These are phyloP conservation scores for Papilio gigon DNA, from an alignment of 2,888 invertebrate species.

Conservation along the genomic window DNA sequence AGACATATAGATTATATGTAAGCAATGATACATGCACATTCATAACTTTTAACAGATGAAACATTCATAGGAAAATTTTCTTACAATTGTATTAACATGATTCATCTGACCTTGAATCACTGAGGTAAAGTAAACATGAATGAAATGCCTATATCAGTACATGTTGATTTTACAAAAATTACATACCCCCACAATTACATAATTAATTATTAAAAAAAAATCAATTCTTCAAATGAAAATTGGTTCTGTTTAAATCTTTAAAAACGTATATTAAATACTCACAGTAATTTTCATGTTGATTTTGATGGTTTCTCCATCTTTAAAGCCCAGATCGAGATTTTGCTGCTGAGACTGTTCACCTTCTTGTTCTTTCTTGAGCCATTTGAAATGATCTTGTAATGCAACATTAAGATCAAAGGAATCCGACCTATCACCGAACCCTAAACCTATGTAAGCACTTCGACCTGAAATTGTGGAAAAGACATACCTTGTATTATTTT, in stretches of 20 bases:
- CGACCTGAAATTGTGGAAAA: conserved; percentile 80
- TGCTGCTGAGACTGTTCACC: conserved; percentile 88
- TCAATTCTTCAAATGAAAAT: not conserved
- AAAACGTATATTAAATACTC: conserved; percentile 51
- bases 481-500: not conserved
- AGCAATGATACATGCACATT: no score
- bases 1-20: no score
- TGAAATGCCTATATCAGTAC: no score
- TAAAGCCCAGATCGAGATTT: conserved; percentile 97
- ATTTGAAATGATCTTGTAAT: conserved; percentile 98
- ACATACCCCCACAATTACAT: no score
- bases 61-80: no score
- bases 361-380: conserved; percentile 91
- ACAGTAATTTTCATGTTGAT: conserved; percentile 99
- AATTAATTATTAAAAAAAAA: no score
- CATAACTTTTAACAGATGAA: no score
- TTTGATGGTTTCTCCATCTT: conserved; percentile 99
- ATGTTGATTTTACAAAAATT: no score
- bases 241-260: conserved; percentile 10
- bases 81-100: no score
- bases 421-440: conserved; percentile 98
- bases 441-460: conserved; percentile 97
- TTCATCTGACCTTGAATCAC: no score
- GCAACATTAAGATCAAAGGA: conserved; percentile 99
- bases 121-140: no score